phyloP scores from a whole-genome alignment of 92 coral and sea anemone species.

The Palythoa grandiflora region DNA sequence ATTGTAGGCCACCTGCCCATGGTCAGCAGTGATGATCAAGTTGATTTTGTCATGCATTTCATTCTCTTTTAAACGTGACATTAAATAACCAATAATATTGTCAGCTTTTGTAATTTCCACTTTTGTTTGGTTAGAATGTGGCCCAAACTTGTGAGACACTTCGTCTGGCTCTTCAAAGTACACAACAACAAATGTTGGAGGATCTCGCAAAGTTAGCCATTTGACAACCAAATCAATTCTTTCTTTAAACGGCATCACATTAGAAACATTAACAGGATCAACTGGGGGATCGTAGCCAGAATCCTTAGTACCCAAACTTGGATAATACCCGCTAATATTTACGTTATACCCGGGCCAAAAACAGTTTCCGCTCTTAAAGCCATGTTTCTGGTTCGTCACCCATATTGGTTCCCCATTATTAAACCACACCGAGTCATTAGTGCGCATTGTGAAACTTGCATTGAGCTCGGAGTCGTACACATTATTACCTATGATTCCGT shows the following conservation, averaged over 20 bases:
- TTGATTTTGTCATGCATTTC: slow-evolving; percentile 58
- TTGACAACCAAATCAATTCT: slow-evolving; percentile 67
- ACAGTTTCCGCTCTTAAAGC: slow-evolving; percentile 74
- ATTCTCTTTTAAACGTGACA: slow-evolving; percentile 50
- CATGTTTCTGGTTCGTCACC: slow-evolving; percentile 87
- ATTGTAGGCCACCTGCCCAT: slow-evolving; percentile 76
- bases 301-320: slow-evolving; percentile 55
- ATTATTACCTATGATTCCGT: slow-evolving; percentile 77
- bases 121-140: slow-evolving; percentile 60
- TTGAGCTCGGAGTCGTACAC: slow-evolving; percentile 77
- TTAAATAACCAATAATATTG: slow-evolving; percentile 55
- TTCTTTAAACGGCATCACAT: slow-evolving; percentile 61
- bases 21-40: slow-evolving; percentile 87
- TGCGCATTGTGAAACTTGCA: slow-evolving; percentile 65
- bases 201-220: slow-evolving; percentile 63
- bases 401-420: slow-evolving; percentile 84
- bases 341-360: slow-evolving; percentile 88
- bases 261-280: slow-evolving; percentile 14
- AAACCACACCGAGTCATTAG: slow-evolving; percentile 86
- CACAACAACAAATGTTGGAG: slow-evolving; percentile 69
- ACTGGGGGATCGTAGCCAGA: slow-evolving; percentile 57
- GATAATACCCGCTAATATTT: slow-evolving; percentile 51
- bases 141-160: slow-evolving; percentile 72
- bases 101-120: slow-evolving; percentile 59
- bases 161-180: slow-evolving; percentile 84